Conservation (phyloP, 1,140 invertebrate species). For the Plectrocnemia conspersa region DNA sequence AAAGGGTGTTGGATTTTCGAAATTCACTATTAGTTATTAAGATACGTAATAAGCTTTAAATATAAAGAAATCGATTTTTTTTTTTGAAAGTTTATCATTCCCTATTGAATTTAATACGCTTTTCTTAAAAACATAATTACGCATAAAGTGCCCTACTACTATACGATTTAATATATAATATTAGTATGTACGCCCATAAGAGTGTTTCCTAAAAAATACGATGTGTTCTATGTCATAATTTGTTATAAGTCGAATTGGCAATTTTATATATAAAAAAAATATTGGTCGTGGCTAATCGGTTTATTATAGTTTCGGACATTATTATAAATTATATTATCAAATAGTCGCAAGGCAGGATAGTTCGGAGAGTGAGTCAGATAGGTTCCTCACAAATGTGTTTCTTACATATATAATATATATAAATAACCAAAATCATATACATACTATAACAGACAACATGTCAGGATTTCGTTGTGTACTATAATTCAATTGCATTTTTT, state of each 20-base stretch:
- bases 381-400: constrained; percentile 32
- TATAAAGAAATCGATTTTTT: no score
- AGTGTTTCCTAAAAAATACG: not conserved
- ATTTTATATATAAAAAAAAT: constrained; percentile 13
- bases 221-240: not conserved
- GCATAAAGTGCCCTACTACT: no score
- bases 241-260: constrained; percentile 12
- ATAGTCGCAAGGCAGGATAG: constrained; percentile 32
- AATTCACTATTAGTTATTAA: no score
- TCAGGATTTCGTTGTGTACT: constrained; percentile 18
- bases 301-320: constrained; percentile 9
- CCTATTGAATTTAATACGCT: no score
- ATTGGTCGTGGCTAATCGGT: constrained; percentile 20
- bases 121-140: no score
- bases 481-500: constrained; percentile 12
- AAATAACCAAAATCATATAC: constrained; percentile 20
- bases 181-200: no score
- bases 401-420: constrained; percentile 16
- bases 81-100: no score
- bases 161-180: no score
- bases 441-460: constrained; percentile 19
- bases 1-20: no score
- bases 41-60: no score
- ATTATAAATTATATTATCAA: no score
- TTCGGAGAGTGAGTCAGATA: constrained; percentile 35